These are phyloP conservation scores for Blastobasis adustella DNA, from an alignment of 2,888 invertebrate genomes.

Conservation along the genomic window DNA sequence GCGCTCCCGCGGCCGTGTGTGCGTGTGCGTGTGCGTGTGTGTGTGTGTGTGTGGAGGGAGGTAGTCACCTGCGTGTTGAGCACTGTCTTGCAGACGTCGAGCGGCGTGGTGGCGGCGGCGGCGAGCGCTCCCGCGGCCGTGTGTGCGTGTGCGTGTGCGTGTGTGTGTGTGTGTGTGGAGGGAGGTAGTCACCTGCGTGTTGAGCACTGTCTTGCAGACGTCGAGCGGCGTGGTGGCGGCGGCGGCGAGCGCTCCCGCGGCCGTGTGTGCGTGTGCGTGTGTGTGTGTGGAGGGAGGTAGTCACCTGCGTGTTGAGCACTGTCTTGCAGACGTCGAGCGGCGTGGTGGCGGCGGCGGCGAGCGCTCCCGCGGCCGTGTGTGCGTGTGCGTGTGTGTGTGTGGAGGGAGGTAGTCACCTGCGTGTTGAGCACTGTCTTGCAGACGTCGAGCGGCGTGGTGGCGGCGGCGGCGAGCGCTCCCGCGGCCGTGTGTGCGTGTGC, in stretches of 20 bases:
- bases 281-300: too few relatives aligned
- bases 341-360: slow-evolving; percentile 96
- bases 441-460: slow-evolving; percentile 96
- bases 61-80: slow-evolving; percentile 73
- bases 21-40: too few relatives aligned
- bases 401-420: slow-evolving; percentile 52
- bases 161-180: too few relatives aligned
- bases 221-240: slow-evolving; percentile 96
- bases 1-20: slow-evolving; percentile 90
- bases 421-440: slow-evolving; percentile 98
- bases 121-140: slow-evolving; percentile 89
- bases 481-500: slow-evolving; percentile 79
- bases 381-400: slow-evolving; percentile 75
- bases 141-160: too few relatives aligned
- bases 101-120: slow-evolving; percentile 95
- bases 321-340: slow-evolving; percentile 98
- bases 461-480: slow-evolving; percentile 95
- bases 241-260: slow-evolving; percentile 96
- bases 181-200: slow-evolving; percentile 78
- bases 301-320: slow-evolving; percentile 89
- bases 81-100: slow-evolving; percentile 96
- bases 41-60: too few relatives aligned
- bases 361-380: slow-evolving; percentile 82
- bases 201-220: slow-evolving; percentile 96
- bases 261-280: slow-evolving; percentile 68